A percentile compares a stretch with the other conserved stretches of the same genome.
These are phyloP conservation scores for Venusia cambrica DNA, from an alignment of 2,888 invertebrate genomes.

Conservation along the genomic window DNA sequence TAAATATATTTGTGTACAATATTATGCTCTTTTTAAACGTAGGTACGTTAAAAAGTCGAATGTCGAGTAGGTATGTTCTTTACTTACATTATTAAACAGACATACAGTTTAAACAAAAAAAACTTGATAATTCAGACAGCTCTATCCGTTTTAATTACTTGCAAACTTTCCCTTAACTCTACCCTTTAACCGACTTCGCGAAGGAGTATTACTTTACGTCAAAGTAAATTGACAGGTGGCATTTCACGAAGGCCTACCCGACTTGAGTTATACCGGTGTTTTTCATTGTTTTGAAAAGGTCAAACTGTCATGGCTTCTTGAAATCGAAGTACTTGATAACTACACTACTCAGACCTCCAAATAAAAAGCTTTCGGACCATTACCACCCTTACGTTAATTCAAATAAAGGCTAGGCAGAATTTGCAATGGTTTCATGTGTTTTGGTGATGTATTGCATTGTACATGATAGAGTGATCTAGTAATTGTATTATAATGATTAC, in stretches of 20 bases:
- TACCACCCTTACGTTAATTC: background rate
- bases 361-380: slow-evolving; percentile 2
- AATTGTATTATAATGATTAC: slow-evolving; percentile 63
- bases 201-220: slow-evolving; percentile 40
- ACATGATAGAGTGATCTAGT: slow-evolving; percentile 45
- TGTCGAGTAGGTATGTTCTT: too few species aligned
- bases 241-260: slow-evolving; percentile 59
- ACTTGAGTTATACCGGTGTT: slow-evolving; percentile 44
- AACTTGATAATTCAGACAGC: too few species aligned
- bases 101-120: too few species aligned
- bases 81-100: too few species aligned
- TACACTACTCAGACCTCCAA: background rate
- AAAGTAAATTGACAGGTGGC: slow-evolving; percentile 51
- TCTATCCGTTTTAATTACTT: too few species aligned
- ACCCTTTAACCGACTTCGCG: slow-evolving; percentile 40
- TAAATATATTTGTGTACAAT: too few species aligned
- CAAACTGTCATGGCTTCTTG: slow-evolving; percentile 37
- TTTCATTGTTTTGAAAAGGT: slow-evolving; percentile 58
- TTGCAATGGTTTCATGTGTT: background rate
- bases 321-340: slow-evolving; percentile 28
- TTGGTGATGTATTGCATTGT: slow-evolving; percentile 35
- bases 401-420: background rate
- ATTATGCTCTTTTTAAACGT: too few species aligned
- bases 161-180: slow-evolving; percentile 17
- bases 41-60: too few species aligned